Evolutionary conservation across 1,140 invertebrate genomes (phyloP).

Genomic region (Drosophila asahinai): DNA sequence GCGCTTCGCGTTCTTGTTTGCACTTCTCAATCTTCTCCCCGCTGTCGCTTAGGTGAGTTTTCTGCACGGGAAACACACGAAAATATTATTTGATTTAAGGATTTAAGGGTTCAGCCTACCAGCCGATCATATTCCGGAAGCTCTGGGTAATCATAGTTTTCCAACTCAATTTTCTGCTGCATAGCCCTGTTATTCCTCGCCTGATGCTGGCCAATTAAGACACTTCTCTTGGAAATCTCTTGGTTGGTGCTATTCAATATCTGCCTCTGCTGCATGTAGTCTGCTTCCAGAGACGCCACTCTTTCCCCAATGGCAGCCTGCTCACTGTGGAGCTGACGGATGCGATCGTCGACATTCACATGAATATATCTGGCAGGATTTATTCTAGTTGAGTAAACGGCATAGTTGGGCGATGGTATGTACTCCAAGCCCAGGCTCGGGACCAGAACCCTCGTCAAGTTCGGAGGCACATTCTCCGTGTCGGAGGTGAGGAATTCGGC

Average conservation of each 20-base stretch:
- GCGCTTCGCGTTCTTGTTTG: conserved; percentile 27
- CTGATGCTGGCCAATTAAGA: conserved; percentile 43
- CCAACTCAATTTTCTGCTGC: conserved; percentile 67
- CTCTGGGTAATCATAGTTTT: conserved; percentile 62
- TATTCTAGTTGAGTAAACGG: conserved; percentile 87
- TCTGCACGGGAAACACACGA: conserved; percentile 12
- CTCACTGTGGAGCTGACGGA: conserved; percentile 73
- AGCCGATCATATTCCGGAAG: conserved; percentile 56
- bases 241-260: conserved; percentile 14
- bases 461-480: conserved; percentile 87
- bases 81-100: not conserved
- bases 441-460: conserved; percentile 89
- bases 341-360: conserved; percentile 88
- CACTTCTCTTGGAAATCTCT: conserved; percentile 39
- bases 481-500: conserved; percentile 88
- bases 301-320: conserved; percentile 34
- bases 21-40: conserved; percentile 52
- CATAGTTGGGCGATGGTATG: conserved; percentile 88
- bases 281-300: conserved; percentile 18
- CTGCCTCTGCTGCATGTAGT: conserved; percentile 12
- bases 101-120: conserved; percentile 3
- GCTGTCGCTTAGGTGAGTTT: conserved; percentile 43
- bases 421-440: conserved; percentile 86
- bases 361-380: conserved; percentile 87
- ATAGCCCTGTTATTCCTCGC: conserved; percentile 37